A percentile compares a stretch with the other conserved stretches of the same genome.
Evolutionary conservation across 2,797 vertebrate species (phyloP).

Genomic region (Rhadinocentrus ornatus): DNA sequence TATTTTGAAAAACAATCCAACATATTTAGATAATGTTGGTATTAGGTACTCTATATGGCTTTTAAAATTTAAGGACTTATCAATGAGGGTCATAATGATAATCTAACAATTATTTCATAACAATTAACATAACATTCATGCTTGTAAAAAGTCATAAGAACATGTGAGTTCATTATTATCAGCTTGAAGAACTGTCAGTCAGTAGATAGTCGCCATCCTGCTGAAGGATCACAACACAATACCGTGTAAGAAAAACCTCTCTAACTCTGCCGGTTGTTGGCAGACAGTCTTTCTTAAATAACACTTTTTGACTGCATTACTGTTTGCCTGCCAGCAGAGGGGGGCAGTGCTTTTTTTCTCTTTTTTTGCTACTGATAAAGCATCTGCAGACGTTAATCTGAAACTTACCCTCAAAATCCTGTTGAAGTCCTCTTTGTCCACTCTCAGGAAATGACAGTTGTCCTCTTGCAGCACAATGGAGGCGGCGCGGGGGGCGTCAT

Average conservation of each 20-base stretch:
- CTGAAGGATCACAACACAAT: conserved; percentile 4
- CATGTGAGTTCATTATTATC: background rate
- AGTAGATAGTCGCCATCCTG: background rate
- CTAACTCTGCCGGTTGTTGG: too few relatives aligned
- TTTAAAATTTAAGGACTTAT: too few relatives aligned
- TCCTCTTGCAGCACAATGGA: conserved; percentile 97
- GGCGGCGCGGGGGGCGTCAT: conserved; percentile 95
- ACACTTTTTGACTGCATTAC: conserved; percentile 45
- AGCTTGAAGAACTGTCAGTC: background rate
- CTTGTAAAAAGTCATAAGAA: background rate
- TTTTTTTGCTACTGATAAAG: background rate
- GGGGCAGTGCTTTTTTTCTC: conserved; percentile 35
- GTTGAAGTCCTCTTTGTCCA: conserved; percentile 99
- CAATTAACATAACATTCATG: too few relatives aligned
- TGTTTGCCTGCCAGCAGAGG: conserved; percentile 70
- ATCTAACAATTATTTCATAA: too few relatives aligned
- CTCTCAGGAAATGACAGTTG: conserved; percentile 97
- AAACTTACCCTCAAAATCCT: conserved; percentile 92
- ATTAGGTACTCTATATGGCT: too few relatives aligned
- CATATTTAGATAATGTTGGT: too few relatives aligned
- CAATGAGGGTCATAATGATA: too few relatives aligned
- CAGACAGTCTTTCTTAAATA: background rate
- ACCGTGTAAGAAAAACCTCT: background rate
- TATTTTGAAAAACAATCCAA: too few relatives aligned
- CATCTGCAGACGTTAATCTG: background rate